Base-by-base conservation (phyloP, 2,888 invertebrate genomes). In the Chaitophorus viminalis region DNA sequence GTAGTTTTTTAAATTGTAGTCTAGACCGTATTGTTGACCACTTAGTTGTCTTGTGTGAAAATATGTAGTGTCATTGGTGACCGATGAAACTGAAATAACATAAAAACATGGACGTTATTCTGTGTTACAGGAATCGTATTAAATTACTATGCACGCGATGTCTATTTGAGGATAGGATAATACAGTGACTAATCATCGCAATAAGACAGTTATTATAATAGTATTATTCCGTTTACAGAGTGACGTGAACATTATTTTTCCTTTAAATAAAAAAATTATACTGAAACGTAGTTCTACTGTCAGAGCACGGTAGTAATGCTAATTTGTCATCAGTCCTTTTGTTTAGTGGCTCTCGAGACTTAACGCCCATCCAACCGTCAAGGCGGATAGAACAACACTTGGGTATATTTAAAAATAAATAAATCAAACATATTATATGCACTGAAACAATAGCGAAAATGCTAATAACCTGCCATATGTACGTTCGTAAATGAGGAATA, bases 11-110 rank as follows among this genome's bases (percentile, higher is more conserved):
- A 89, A 39, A 68, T 89, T 89, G n/a, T 89, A 89, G 46, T 86
- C 70, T 2, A 86, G 74, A n/a, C 89, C 82, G 39, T 89, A 89
- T n/a, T 89, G 86, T 46, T 86, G 82, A 17, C 86, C 89, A n/a
- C 89, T 89, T 1, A 89, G 74, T 82, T 87, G 76, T 78, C 89
- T 89, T 9, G 89, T 89, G 21, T 87, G 85, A 77, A 81, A 86
- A 33, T 89, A 89, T 36, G 86, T 87, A 9, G 79, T 87, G 17
- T 87, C 86, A 39, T 87, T 79, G 60, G 31, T 65, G 31, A 68
- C 72, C 39, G 60, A 31, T 18, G 74, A 72, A 39, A 68, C 86
- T 79, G 46, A 87, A 79, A 87, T 8, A 39, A 65, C 75, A 76
- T 18, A 39, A n/a, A n/a, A 76, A 46, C 46, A 39, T 29, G 78